A percentile compares a stretch with the other conserved stretches of the same genome.
phyloP scores from a whole-genome alignment of 2,113 vertebrate species.

The Gallinago paraguaiae region DNA sequence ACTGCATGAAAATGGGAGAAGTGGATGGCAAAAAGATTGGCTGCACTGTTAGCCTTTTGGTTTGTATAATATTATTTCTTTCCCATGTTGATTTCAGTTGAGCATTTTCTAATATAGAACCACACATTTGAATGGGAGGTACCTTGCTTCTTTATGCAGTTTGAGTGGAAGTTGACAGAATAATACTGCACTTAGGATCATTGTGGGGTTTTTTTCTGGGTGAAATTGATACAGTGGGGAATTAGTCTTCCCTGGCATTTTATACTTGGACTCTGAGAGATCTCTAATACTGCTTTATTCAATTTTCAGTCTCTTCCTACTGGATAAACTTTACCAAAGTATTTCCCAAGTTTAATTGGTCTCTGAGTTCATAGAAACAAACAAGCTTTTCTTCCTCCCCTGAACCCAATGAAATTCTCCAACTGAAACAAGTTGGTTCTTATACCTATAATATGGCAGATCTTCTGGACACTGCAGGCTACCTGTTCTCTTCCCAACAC shows the following conservation, averaged over 20 bases:
- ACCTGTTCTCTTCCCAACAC: background rate
- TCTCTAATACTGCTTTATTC: background rate
- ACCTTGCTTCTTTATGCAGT: background rate
- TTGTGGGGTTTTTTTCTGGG: background rate
- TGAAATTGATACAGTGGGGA: background rate
- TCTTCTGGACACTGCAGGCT: background rate
- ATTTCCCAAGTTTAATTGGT: background rate
- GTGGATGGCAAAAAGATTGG: conserved; percentile 98
- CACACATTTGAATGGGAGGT: background rate
- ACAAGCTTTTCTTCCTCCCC: background rate
- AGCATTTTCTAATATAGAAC: background rate
- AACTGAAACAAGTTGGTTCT: background rate
- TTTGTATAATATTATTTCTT: conserved; percentile 70
- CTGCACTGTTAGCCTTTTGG: conserved; percentile 97
- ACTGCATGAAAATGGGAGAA: conserved; percentile 98
- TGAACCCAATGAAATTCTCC: background rate
- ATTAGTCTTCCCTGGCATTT: background rate
- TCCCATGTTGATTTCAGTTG: background rate
- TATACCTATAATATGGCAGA: background rate
- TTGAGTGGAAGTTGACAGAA: background rate
- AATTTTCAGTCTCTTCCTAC: background rate
- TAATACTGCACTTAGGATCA: background rate
- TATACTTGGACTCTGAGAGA: background rate
- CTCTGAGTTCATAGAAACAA: background rate
- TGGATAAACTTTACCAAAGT: background rate